Percentiles rank a stretch among this genome's conserved stretches.
phyloP scores from a whole-genome alignment of 1,140 invertebrate species.

The Zaprionus davidi region DNA sequence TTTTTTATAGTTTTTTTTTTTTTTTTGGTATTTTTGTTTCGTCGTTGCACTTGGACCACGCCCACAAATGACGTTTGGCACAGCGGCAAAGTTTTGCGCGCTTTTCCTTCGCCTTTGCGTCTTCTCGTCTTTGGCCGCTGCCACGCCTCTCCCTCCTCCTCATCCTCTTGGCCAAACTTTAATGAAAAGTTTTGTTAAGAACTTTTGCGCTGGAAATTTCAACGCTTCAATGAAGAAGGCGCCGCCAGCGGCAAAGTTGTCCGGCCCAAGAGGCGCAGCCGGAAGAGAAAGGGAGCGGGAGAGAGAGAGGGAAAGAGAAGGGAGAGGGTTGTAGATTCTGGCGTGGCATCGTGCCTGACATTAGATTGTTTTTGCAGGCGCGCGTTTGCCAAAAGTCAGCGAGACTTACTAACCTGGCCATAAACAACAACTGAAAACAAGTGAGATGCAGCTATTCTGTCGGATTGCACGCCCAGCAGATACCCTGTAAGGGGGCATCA shows the following conservation, averaged over 20 bases:
- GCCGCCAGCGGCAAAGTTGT: conserved; percentile 1
- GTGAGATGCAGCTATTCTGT: not conserved
- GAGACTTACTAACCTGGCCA: conserved; percentile 51
- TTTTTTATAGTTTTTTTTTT: conserved; percentile 22
- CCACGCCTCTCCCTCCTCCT: not conserved
- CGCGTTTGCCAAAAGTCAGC: conserved; percentile 70
- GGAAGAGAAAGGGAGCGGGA: not conserved
- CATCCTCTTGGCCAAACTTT: conserved; percentile 66
- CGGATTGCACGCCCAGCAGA: not conserved
- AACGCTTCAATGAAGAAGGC: conserved; percentile 76
- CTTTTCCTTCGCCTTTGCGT: conserved; percentile 36
- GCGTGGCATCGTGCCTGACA: conserved; percentile 58
- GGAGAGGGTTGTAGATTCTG: not conserved
- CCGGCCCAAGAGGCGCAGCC: not conserved
- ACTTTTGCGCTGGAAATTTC: conserved; percentile 79
- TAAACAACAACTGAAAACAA: conserved; percentile 47
- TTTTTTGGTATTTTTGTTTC: conserved; percentile 30
- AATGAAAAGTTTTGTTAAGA: conserved; percentile 83
- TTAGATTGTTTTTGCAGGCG: conserved; percentile 71
- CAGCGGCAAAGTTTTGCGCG: conserved; percentile 74
- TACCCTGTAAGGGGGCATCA: not conserved
- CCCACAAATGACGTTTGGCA: conserved; percentile 75
- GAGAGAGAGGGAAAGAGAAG: not conserved
- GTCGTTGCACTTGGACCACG: conserved; percentile 58
- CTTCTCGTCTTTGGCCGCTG: conserved; percentile 41